A percentile compares a stretch with the other conserved stretches of the same genome.
Evolutionary conservation across 2,797 vertebrate genomes (phyloP).

Genomic region (Onychomys torridus): DNA sequence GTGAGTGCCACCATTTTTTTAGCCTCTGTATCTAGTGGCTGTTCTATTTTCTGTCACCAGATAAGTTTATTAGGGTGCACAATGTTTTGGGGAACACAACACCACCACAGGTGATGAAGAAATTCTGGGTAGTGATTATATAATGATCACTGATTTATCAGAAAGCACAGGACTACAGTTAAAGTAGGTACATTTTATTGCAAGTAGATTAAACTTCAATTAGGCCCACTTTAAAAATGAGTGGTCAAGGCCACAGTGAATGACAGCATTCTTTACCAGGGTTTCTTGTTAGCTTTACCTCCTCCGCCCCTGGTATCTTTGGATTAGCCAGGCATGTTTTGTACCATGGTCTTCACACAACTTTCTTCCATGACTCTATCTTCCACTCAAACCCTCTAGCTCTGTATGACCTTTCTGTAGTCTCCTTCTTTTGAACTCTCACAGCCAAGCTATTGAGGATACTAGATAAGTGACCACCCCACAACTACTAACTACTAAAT

Average conservation of each 20-base stretch:
- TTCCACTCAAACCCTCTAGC: constrained; percentile 6
- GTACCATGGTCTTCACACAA: background rate
- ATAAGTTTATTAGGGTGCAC: too few species aligned
- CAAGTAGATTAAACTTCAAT: background rate
- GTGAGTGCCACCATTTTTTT: too few species aligned
- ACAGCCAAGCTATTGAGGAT: background rate
- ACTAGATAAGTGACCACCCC: background rate
- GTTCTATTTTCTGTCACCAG: too few species aligned
- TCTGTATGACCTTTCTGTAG: background rate
- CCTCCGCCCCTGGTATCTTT: background rate
- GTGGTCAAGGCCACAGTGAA: background rate
- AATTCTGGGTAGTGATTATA: constrained; percentile 18
- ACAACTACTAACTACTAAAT: constrained; percentile 3
- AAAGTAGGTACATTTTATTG: constrained; percentile 12
- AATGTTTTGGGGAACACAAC: too few species aligned
- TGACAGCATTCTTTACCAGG: background rate
- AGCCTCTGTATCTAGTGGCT: too few species aligned
- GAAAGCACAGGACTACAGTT: background rate
- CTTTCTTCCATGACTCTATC: background rate
- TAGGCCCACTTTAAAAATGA: background rate
- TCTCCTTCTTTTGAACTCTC: background rate
- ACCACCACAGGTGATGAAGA: background rate
- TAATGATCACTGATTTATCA: background rate
- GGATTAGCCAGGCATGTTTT: background rate
- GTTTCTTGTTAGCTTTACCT: background rate